phyloP scores from a whole-genome alignment of 2,888 invertebrate species.

The Noctua pronuba region DNA sequence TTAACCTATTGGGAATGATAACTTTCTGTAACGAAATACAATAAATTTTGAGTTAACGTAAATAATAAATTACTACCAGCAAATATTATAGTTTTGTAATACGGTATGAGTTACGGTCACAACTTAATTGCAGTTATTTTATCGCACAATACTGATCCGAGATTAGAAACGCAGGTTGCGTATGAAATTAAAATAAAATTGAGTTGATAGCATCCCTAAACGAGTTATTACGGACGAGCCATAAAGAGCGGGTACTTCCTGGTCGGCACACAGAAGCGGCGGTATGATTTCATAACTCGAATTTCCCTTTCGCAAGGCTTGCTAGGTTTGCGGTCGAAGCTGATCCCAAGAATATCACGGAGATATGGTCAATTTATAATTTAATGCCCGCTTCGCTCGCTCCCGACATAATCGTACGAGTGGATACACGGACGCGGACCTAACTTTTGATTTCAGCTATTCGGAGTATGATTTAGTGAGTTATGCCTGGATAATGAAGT shows the following conservation, averaged over 20 bases:
- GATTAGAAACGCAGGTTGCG: constrained; percentile 58
- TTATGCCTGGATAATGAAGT: constrained; percentile 62
- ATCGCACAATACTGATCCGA: constrained; percentile 60
- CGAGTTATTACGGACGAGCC: constrained; percentile 79
- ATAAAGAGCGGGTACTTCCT: constrained; percentile 81
- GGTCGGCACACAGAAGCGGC: constrained; percentile 79
- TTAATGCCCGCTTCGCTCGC: constrained; percentile 65
- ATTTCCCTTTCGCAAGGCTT: constrained; percentile 84
- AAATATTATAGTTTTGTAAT: constrained; percentile 51
- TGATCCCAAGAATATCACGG: constrained; percentile 71
- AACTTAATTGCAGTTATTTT: constrained; percentile 46
- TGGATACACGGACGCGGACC: constrained; percentile 40
- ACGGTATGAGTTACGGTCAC: constrained; percentile 39
- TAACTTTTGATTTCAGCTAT: constrained; percentile 69
- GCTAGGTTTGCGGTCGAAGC: constrained; percentile 70
- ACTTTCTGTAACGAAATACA: constrained; percentile 46
- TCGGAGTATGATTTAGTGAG: constrained; percentile 61
- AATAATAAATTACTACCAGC: constrained; percentile 36
- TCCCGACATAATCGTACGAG: constrained; percentile 57
- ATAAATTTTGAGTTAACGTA: constrained; percentile 44
- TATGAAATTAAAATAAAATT: constrained; percentile 77
- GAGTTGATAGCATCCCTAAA: constrained; percentile 77
- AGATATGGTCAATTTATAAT: constrained; percentile 73
- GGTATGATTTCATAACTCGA: constrained; percentile 86
- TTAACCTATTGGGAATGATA: constrained; percentile 49